Conservation (phyloP, 2,888 invertebrate genomes). For the Cyclophora albipunctata region DNA sequence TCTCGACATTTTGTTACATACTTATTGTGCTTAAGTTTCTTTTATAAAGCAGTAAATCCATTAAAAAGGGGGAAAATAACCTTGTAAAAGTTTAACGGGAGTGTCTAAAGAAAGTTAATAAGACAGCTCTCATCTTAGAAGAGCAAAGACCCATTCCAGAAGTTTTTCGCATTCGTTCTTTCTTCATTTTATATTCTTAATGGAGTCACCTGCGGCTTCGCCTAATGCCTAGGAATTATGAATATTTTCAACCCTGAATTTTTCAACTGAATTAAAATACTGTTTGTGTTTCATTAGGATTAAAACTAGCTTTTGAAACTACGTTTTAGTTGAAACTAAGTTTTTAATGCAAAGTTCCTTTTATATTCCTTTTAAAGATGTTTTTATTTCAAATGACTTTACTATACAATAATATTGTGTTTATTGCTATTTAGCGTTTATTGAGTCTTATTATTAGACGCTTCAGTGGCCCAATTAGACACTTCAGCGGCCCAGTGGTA, state of each 20-base stretch:
- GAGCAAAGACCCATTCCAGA: conserved; percentile 38
- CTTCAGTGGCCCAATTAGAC: too few species aligned
- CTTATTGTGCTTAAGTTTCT: conserved; percentile 24
- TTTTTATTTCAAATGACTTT: too few species aligned
- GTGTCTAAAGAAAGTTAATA: conserved; percentile 39
- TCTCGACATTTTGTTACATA: conserved; percentile 18
- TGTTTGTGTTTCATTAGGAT: conserved; percentile 1
- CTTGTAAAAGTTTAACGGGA: conserved; percentile 30
- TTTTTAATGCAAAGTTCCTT: too few species aligned
- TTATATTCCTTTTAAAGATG: too few species aligned
- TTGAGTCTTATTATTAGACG: too few species aligned
- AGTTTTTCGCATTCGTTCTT: conserved; percentile 46
- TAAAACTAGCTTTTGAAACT: too few species aligned
- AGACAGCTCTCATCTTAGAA: conserved; percentile 33
- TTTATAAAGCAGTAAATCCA: conserved; percentile 32
- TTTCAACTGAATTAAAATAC: conserved; percentile 13
- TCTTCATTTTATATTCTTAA: conserved; percentile 54
- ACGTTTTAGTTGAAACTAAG: too few species aligned
- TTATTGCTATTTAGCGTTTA: too few species aligned
- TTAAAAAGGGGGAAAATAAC: conserved; percentile 33
- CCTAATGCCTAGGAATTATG: conserved; percentile 32
- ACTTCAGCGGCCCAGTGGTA: too few species aligned
- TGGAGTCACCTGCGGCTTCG: conserved; percentile 44
- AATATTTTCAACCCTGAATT: conserved; percentile 18
- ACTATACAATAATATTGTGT: too few species aligned